A percentile compares a stretch with the other conserved stretches of the same genome.
These are phyloP conservation scores for Nibea albiflora DNA, from an alignment of 2,113 vertebrate genomes.

Conservation along the genomic window DNA sequence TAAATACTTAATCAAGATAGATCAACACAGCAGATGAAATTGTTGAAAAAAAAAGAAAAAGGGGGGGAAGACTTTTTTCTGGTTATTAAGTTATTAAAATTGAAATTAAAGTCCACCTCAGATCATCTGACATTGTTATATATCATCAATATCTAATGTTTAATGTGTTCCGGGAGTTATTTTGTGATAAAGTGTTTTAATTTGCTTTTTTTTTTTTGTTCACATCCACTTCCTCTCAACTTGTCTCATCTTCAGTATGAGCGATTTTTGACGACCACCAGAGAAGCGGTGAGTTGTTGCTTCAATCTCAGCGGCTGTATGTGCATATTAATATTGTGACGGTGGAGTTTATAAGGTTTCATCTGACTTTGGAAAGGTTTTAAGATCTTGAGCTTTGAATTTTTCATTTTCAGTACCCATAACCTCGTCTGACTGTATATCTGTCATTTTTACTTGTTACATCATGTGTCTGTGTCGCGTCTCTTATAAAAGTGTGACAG, in stretches of 20 bases:
- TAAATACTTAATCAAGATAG: slow-evolving; percentile 69
- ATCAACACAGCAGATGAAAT: slow-evolving; percentile 59
- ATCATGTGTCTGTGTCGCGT: not conserved
- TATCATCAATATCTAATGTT: slow-evolving; percentile 49
- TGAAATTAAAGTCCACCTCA: slow-evolving; percentile 55
- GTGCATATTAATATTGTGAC: not conserved
- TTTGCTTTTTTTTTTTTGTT: slow-evolving; percentile 16
- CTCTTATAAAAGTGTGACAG: not conserved
- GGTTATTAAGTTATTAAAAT: slow-evolving; percentile 65
- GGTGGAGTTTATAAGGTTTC: slow-evolving; percentile 9
- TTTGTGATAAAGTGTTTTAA: slow-evolving; percentile 73
- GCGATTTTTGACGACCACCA: slow-evolving; percentile 28
- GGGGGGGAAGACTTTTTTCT: slow-evolving; percentile 11
- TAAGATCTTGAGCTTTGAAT: not conserved
- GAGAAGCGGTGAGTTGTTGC: slow-evolving; percentile 43
- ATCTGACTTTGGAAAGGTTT: slow-evolving; percentile 21
- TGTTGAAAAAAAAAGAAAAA: slow-evolving; percentile 6
- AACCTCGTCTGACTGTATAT: not conserved
- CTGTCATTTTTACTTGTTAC: not conserved
- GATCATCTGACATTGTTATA: slow-evolving; percentile 41
- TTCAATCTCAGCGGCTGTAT: slow-evolving; percentile 31
- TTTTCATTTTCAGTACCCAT: not conserved
- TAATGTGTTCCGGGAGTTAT: slow-evolving; percentile 52
- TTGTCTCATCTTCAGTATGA: not conserved
- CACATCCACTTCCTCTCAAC: slow-evolving; percentile 1